phyloP scores from a whole-genome alignment of 2,113 vertebrate genomes.

The Galbula dea region DNA sequence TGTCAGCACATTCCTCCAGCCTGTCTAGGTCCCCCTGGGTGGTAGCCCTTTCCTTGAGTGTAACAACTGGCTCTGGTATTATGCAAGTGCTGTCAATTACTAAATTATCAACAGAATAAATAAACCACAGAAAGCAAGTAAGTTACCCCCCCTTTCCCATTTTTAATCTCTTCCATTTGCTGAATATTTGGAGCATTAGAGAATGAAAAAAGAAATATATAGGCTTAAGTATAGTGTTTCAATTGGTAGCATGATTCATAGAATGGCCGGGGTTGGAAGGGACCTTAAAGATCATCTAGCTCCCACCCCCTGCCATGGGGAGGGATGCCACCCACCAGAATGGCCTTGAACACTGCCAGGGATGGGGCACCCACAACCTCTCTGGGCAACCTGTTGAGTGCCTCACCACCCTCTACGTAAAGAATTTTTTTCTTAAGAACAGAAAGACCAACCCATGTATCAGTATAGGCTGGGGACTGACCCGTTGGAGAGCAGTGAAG shows the following conservation, averaged over 20 bases:
- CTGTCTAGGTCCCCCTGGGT: neutral
- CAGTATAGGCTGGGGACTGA: too few relatives aligned
- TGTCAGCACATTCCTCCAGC: neutral
- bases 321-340: too few relatives aligned
- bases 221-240: neutral
- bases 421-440: too few relatives aligned
- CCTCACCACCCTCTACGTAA: too few relatives aligned
- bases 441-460: too few relatives aligned
- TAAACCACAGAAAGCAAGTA: neutral
- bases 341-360: too few relatives aligned
- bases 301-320: too few relatives aligned
- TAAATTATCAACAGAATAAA: neutral
- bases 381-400: too few relatives aligned
- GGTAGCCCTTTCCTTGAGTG: neutral
- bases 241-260: neutral
- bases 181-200: neutral
- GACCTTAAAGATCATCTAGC: too few relatives aligned
- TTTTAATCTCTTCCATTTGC: neutral
- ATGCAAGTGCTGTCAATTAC: neutral
- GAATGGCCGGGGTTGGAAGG: too few relatives aligned
- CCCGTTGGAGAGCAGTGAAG: too few relatives aligned
- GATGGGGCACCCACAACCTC: too few relatives aligned
- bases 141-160: neutral
- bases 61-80: neutral
- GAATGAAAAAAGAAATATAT: neutral